Conservation (phyloP, 2,797 vertebrate species). For the Harpagifer antarcticus region DNA sequence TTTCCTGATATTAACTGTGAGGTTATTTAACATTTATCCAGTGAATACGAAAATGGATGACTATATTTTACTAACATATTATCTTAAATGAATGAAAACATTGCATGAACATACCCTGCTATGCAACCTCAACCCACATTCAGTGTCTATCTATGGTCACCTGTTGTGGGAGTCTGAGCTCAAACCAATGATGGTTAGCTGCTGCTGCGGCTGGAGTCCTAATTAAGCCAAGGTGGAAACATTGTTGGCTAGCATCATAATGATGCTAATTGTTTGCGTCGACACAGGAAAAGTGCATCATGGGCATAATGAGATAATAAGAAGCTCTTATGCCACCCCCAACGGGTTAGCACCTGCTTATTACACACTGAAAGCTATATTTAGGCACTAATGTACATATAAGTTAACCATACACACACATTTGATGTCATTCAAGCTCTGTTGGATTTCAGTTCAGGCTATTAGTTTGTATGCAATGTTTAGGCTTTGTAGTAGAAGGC, state of each 20-base stretch:
- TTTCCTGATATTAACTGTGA: neutral
- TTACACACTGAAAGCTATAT: slow-evolving; percentile 52
- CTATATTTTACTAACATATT: neutral
- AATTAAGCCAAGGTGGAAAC: slow-evolving; percentile 67
- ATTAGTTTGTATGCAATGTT: slow-evolving; percentile 38
- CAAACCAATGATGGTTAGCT: slow-evolving; percentile 62
- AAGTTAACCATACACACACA: slow-evolving; percentile 10
- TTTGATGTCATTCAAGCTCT: slow-evolving; percentile 21
- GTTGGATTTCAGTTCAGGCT: slow-evolving; percentile 24
- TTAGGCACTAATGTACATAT: slow-evolving; percentile 34
- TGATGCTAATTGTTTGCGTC: slow-evolving; percentile 73
- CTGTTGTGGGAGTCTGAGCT: slow-evolving; percentile 59
- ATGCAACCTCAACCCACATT: slow-evolving; percentile 5
- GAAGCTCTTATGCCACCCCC: slow-evolving; percentile 52
- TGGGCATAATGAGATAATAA: slow-evolving; percentile 60
- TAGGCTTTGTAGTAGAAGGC: slow-evolving; percentile 32
- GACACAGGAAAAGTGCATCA: slow-evolving; percentile 56
- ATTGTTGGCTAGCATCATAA: slow-evolving; percentile 46
- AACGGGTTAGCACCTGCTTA: slow-evolving; percentile 54
- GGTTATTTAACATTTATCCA: neutral
- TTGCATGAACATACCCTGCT: neutral
- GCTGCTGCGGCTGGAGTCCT: slow-evolving; percentile 62
- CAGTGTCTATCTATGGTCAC: slow-evolving; percentile 39
- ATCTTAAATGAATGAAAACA: neutral
- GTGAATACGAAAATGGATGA: neutral